Evolutionary conservation across 2,888 invertebrate genomes (phyloP), one percentile per base, ranked within the genome.

Genomic region (Ametastegia equiseti): DNA sequence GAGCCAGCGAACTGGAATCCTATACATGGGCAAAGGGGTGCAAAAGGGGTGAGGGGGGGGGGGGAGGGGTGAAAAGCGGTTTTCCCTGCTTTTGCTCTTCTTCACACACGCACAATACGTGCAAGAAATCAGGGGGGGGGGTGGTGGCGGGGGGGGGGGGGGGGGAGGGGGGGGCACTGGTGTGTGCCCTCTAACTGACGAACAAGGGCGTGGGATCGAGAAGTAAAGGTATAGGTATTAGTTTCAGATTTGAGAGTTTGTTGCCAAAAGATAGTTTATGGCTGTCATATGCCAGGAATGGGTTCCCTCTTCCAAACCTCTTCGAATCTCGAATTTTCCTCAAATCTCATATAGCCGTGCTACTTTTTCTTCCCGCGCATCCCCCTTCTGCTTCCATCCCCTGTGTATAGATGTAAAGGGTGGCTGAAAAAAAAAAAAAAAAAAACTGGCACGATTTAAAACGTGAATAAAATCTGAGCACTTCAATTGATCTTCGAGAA

Each of bases 1-100:
- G 79, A 81, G 82, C 82, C 82, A 84, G 84, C 84, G 81, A 84
- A 86, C 86, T 87, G 86, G 84, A 88, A 73, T 86, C 84, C 83
- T 81, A 81, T 81, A 81, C 77, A 39, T 60, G 78, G n/a, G 54
- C n/a, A 13, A 19, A 39, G 19, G 75, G 23, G 15, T 4, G 54
- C 60, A 54, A 57, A 69, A 78, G 63, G 69, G 60, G 54, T 57
- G 79, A 54, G 45, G 30, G 42, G 23, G 47, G 30, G 45, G 23
- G 60, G 23, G 60, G 42, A 39, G 45, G 36, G 73, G 42, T n/a
- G n/a, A 23, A 45, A 69, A 57, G 69, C n/a, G 57, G 39, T 45
- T 65, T 54, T 57, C 19, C 54, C 39, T 57, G 1, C 19, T n/a
- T 69, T 15, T 36, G 67, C 6, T 33, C 69, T 19, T 63, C 63